A percentile compares a stretch with the other conserved stretches of the same genome.
Conservation (phyloP, 2,888 invertebrate genomes). For the Napeogenes sylphis region DNA sequence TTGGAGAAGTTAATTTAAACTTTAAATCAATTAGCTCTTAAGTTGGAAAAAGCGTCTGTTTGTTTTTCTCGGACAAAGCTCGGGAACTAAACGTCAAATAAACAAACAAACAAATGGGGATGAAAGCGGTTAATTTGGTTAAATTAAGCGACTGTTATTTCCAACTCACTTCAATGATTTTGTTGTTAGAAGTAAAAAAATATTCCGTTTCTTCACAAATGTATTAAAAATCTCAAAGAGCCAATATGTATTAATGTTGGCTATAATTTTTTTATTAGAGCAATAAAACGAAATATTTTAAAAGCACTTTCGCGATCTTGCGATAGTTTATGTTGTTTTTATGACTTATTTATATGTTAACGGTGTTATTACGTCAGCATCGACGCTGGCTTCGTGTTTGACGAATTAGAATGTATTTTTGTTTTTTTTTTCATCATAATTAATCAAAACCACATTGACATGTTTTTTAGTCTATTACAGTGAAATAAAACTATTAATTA, state of each 20-base stretch:
- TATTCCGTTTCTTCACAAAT: not conserved
- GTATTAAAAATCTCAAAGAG: constrained; percentile 1
- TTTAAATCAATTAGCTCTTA: constrained; percentile 36
- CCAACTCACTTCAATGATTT: constrained; percentile 16
- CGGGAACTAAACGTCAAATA: constrained; percentile 34
- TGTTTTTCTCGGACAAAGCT: constrained; percentile 34
- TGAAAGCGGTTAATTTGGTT: constrained; percentile 32
- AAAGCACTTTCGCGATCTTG: constrained; percentile 43
- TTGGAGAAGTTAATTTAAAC: constrained; percentile 32
- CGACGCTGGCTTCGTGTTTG: not conserved
- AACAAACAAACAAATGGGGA: constrained; percentile 35
- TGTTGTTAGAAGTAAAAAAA: not conserved
- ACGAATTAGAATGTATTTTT: no score
- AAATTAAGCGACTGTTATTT: constrained; percentile 29
- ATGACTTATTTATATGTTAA: constrained; percentile 35
- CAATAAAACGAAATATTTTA: constrained; percentile 50
- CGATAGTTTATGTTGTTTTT: constrained; percentile 45
- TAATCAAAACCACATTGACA: no score
- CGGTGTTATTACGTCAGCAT: constrained; percentile 17
- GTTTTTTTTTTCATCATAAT: no score
- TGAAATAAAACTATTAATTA: no score
- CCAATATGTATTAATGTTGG: constrained; percentile 25
- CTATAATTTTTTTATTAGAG: constrained; percentile 39
- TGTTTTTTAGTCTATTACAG: no score
- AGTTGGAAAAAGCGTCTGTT: constrained; percentile 37